phyloP scores from a whole-genome alignment of 2,113 vertebrate species.

The Promerops cafer region DNA sequence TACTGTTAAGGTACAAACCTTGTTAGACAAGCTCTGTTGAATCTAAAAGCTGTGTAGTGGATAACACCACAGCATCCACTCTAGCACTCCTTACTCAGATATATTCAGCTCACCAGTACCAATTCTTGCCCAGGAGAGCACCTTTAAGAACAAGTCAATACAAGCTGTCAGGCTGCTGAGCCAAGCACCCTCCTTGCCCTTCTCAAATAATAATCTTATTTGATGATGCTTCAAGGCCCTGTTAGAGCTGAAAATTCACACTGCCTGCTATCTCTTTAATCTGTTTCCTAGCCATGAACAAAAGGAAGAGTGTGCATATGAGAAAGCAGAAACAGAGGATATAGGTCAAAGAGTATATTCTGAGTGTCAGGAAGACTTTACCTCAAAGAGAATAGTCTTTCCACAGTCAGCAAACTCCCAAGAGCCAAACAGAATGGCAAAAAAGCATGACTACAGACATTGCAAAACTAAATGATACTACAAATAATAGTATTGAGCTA shows the following conservation, averaged over 20 bases:
- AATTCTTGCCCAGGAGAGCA: neutral
- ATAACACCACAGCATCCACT: accelerated
- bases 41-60: neutral
- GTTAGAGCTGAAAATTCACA: neutral
- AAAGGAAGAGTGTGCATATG: slow-evolving; percentile 1
- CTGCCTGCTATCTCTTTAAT: slow-evolving; percentile 16
- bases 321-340: slow-evolving; percentile 29
- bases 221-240: neutral
- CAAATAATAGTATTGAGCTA: neutral
- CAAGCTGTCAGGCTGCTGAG: neutral
- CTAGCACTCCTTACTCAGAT: neutral
- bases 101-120: neutral
- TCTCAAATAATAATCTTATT: slow-evolving; percentile 8
- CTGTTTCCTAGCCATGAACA: neutral
- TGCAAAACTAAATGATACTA: neutral
- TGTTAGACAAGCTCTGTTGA: neutral
- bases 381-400: slow-evolving; percentile 19
- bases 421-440: neutral
- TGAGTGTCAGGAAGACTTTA: slow-evolving; percentile 20
- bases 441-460: neutral
- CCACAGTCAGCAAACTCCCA: slow-evolving; percentile 1
- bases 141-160: neutral
- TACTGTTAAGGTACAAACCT: neutral
- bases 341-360: slow-evolving; percentile 22
- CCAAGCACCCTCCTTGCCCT: neutral